Percentiles rank a stretch among this genome's conserved stretches.
Evolutionary conservation across 2,888 invertebrate genomes (phyloP).

Genomic region (Ectobius pallidus): DNA sequence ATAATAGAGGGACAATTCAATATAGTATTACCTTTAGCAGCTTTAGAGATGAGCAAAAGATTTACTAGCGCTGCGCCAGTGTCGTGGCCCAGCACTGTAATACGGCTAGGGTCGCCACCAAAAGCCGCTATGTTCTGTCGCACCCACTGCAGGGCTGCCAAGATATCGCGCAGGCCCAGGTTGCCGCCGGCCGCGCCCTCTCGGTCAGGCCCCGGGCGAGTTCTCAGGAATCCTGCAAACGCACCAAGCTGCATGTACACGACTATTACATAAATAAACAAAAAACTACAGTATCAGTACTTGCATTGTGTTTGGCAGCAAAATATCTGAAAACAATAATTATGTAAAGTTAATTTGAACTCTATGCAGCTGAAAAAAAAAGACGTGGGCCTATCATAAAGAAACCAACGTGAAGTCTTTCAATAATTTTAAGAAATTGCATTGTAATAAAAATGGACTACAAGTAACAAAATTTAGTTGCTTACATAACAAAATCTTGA

Average conservation of each 20-base stretch:
- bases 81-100: constrained; percentile 85
- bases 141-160: constrained; percentile 84
- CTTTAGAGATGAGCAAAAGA: constrained; percentile 80
- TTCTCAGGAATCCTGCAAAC: constrained; percentile 65
- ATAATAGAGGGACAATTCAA: no score
- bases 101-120: constrained; percentile 83
- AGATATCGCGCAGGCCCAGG: constrained; percentile 81
- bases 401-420: no score
- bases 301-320: background rate
- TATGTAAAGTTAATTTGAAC: no score
- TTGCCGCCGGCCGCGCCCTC: constrained; percentile 55
- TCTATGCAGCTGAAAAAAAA: no score
- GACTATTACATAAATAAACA: background rate
- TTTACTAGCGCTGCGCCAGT: constrained; percentile 87
- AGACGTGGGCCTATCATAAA: no score
- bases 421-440: no score
- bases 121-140: constrained; percentile 83
- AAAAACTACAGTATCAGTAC: no score
- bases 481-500: no score
- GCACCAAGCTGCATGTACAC: constrained; percentile 38
- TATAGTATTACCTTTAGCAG: constrained; percentile 72
- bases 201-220: constrained; percentile 51
- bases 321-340: no score
- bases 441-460: no score
- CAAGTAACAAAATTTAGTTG: no score